phyloP scores from a whole-genome alignment of 2,888 invertebrate genomes.

The Vannuccia rotundouncinata region DNA sequence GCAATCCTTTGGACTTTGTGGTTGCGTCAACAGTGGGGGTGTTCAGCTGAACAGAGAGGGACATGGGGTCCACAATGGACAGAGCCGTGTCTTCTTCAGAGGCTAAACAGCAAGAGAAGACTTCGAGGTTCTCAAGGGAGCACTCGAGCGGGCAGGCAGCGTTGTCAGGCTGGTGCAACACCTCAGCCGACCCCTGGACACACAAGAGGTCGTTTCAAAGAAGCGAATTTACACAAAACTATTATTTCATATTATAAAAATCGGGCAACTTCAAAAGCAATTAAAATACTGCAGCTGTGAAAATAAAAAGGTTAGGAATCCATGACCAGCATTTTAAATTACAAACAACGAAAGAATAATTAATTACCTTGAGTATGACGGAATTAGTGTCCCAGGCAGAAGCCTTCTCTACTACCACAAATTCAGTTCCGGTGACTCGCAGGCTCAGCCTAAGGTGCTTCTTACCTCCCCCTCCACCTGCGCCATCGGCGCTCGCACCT shows the following conservation, averaged over 20 bases:
- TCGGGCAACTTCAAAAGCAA: too few species aligned
- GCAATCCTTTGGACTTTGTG: background rate
- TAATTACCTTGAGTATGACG: slow-evolving; percentile 66
- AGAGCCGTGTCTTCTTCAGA: slow-evolving; percentile 85
- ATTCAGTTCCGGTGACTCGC: slow-evolving; percentile 87
- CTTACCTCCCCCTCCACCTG: background rate
- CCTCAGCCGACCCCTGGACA: background rate
- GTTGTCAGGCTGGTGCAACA: slow-evolving; percentile 5
- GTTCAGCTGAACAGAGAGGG: background rate
- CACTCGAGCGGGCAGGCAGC: slow-evolving; percentile 59
- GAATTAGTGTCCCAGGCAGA: slow-evolving; percentile 82
- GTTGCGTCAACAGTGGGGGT: background rate
- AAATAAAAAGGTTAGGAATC: too few species aligned
- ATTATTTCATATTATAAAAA: too few species aligned
- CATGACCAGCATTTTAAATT: too few species aligned
- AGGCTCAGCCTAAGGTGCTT: slow-evolving; percentile 73
- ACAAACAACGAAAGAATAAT: too few species aligned
- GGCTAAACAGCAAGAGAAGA: slow-evolving; percentile 83
- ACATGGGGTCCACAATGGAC: slow-evolving; percentile 86
- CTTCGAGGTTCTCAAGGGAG: slow-evolving; percentile 76
- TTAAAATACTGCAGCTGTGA: too few species aligned
- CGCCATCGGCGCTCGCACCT: too few species aligned
- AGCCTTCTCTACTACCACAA: slow-evolving; percentile 84
- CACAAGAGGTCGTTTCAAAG: too few species aligned
- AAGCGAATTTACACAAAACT: too few species aligned